These are phyloP conservation scores for Motacilla tschutschensis DNA, from an alignment of 2,113 vertebrate genomes.

Conservation along the genomic window DNA sequence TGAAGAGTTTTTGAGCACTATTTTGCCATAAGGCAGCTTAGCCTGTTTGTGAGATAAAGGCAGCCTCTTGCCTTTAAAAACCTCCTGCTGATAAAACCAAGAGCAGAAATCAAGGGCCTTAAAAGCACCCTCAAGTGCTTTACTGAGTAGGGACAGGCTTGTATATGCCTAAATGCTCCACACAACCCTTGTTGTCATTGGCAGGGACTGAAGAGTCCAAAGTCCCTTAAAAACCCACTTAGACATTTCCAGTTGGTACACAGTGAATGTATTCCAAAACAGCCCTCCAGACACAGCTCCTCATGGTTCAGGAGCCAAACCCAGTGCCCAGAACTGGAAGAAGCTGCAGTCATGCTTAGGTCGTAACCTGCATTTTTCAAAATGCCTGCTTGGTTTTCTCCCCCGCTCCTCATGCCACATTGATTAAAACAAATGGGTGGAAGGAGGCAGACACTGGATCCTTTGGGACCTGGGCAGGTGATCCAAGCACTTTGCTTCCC, in stretches of 20 bases:
- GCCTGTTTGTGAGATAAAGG: background rate
- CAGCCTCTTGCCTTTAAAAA: background rate
- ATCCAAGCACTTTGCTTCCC: background rate
- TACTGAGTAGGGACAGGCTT: background rate
- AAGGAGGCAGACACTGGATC: background rate
- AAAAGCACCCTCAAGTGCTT: background rate
- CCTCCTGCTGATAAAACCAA: background rate
- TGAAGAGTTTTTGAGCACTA: background rate
- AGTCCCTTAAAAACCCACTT: background rate
- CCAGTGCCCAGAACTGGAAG: background rate
- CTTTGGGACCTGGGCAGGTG: background rate
- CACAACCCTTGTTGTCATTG: background rate
- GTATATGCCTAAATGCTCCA: background rate
- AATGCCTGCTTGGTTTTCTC: fast-evolving
- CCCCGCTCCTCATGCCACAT: fast-evolving
- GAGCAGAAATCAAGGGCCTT: background rate
- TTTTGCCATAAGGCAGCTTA: background rate
- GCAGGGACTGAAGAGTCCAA: background rate
- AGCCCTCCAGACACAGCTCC: background rate
- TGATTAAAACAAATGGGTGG: background rate
- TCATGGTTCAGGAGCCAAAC: background rate
- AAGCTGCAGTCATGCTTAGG: background rate
- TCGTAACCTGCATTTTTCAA: background rate
- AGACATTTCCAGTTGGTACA: background rate
- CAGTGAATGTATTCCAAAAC: background rate